Evolutionary conservation across 2,113 vertebrate species (phyloP), one percentile per base, ranked within the genome.

Genomic region (Dromas ardeola): DNA sequence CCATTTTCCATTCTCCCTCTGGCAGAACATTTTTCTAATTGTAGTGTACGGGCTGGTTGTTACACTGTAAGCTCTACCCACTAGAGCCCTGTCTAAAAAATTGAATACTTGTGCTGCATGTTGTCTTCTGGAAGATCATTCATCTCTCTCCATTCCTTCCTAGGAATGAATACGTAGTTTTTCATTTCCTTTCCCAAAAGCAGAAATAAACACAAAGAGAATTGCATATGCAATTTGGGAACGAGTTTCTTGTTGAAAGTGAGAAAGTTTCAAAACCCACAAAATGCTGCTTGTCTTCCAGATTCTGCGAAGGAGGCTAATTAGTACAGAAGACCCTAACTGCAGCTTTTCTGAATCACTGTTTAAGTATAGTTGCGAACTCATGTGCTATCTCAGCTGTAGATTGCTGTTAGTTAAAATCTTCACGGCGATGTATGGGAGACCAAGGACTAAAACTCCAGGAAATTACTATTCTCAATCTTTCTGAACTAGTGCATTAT

Each of bases 51-150:
- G 11, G 29, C 7, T 21, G 11, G 15, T 32, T 80, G n/a, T 40
- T 6, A 5, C 4, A 34, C 11, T 2, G 0, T 30, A 63, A 76
- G 2, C 34, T 49, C 30, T 53, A 45, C 18, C 8, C 25, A 12
- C 11, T 66, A 42, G 8, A 84, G 5, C 4, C 52, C 11, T 61
- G 15, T 18, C 7, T 47, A 53, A 81, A 50, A 88, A 61, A 53
- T 9, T 34, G 23, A 42, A 67, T 63, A 43, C 9, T 55, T 65
- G 6, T 43, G 6, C 29, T 1, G 0, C 3, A 2, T 34, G 3
- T 14, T 74, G 17, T 72, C 32, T 72, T 81, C n/a, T 3, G 2
- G 13, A 50, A 83, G 36, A 38, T 23, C 7, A 1, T 40, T 78
- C 11, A 19, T 29, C 1, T 70, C 22, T 59, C 17, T 69, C 11